phyloP scores from a whole-genome alignment of 2,888 invertebrate genomes.

The Ceramica pisi region DNA sequence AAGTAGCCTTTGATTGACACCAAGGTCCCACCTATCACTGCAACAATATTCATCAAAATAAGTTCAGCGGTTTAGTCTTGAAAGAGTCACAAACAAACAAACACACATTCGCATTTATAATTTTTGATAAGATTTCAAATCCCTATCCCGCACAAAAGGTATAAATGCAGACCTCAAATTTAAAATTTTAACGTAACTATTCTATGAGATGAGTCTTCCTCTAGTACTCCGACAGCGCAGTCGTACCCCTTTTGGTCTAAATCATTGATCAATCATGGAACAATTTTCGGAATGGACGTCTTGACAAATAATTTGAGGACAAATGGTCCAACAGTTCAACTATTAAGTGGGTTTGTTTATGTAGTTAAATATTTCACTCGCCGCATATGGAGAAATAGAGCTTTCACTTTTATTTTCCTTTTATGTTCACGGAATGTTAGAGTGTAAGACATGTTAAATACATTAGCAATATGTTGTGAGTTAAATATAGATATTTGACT shows the following conservation, averaged over 20 bases:
- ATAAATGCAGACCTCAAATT: neutral
- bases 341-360: conserved; percentile 80
- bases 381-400: conserved; percentile 51
- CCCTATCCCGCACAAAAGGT: neutral
- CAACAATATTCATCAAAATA: too few relatives aligned
- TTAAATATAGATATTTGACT: conserved; percentile 1
- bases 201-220: conserved; percentile 74
- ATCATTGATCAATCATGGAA: too few relatives aligned
- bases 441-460: conserved; percentile 49
- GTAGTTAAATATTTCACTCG: conserved; percentile 65
- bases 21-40: too few relatives aligned
- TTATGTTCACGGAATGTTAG: conserved; percentile 55
- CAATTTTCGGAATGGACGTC: conserved; percentile 86
- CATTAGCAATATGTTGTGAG: conserved; percentile 38
- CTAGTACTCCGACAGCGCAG: conserved; percentile 73
- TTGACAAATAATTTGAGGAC: conserved; percentile 88
- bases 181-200: neutral
- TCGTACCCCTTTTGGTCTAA: conserved; percentile 85
- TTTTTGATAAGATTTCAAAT: too few relatives aligned
- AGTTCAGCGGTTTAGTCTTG: too few relatives aligned
- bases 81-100: too few relatives aligned
- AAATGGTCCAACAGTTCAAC: conserved; percentile 84
- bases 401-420: conserved; percentile 49
- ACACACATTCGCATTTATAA: too few relatives aligned
- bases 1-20: too few relatives aligned